Percentiles rank a stretch among this genome's conserved stretches.
These are phyloP conservation scores for Cydia fagiglandana DNA, from an alignment of 1,140 invertebrate genomes.

Conservation along the genomic window DNA sequence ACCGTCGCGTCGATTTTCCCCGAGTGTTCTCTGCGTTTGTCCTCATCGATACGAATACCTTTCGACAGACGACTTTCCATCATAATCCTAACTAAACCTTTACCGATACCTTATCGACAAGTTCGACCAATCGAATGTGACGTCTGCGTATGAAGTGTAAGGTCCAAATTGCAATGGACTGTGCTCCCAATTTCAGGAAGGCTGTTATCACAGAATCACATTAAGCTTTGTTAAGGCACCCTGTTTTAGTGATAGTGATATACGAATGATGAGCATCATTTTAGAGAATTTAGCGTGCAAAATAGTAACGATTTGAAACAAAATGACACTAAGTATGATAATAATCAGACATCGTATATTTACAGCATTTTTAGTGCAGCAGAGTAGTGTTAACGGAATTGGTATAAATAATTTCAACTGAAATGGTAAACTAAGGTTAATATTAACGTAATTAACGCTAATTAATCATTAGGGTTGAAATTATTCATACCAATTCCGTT, in stretches of 20 bases:
- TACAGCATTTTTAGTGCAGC: too few relatives aligned
- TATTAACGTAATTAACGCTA: too few relatives aligned
- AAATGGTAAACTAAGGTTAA: too few relatives aligned
- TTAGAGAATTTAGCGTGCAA: neutral
- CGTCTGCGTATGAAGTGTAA: conserved; percentile 27
- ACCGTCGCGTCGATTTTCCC: neutral
- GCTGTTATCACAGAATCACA: conserved; percentile 25
- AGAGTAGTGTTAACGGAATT: too few relatives aligned
- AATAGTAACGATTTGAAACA: neutral
- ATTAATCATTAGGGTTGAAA: too few relatives aligned
- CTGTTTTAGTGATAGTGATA: conserved; percentile 24
- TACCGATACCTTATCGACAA: conserved; percentile 37
- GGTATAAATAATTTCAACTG: too few relatives aligned
- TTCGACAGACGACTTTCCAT: conserved; percentile 44
- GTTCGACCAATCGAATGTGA: conserved; percentile 30
- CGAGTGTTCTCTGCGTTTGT: conserved; percentile 36
- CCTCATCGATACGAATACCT: conserved; percentile 38
- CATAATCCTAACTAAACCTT: conserved; percentile 43
- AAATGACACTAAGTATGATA: too few relatives aligned
- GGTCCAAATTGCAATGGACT: conserved; percentile 4
- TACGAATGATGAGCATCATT: neutral
- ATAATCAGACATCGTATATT: too few relatives aligned
- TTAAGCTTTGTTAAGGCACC: conserved; percentile 24
- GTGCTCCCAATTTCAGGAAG: conserved; percentile 7
- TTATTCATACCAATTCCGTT: too few relatives aligned